Percentiles rank a stretch among this genome's conserved stretches.
phyloP scores from a whole-genome alignment of 2,797 vertebrate genomes.

The Hylomyscus alleni region DNA sequence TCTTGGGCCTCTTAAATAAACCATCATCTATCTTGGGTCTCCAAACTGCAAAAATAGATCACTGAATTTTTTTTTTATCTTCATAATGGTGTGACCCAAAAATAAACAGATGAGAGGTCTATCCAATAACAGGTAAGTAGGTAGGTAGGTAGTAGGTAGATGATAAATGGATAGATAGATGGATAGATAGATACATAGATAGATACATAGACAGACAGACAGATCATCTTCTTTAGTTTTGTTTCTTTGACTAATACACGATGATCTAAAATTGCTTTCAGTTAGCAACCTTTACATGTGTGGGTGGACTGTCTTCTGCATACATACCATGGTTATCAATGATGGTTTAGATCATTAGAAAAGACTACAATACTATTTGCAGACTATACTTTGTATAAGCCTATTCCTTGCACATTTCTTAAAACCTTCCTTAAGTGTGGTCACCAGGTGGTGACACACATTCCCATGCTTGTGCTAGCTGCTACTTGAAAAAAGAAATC shows the following conservation, averaged over 20 bases:
- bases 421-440: not conserved
- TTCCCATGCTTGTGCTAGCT: not conserved
- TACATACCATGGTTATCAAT: not conserved
- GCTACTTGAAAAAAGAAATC: not conserved
- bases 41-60: not conserved
- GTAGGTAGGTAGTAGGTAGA: no score
- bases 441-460: not conserved
- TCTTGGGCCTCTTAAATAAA: not conserved
- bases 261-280: not conserved
- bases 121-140: not conserved
- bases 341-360: not conserved
- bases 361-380: not conserved
- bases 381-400: constrained; percentile 15
- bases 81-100: not conserved
- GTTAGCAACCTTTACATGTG: not conserved
- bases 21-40: not conserved
- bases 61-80: not conserved
- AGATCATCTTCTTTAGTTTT: not conserved
- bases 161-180: not conserved
- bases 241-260: not conserved
- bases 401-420: not conserved
- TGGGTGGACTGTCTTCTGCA: not conserved
- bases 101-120: not conserved
- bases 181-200: not conserved
- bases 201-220: not conserved